These are phyloP conservation scores for Epirrhoe alternata DNA, from an alignment of 2,888 invertebrate species.

Conservation along the genomic window DNA sequence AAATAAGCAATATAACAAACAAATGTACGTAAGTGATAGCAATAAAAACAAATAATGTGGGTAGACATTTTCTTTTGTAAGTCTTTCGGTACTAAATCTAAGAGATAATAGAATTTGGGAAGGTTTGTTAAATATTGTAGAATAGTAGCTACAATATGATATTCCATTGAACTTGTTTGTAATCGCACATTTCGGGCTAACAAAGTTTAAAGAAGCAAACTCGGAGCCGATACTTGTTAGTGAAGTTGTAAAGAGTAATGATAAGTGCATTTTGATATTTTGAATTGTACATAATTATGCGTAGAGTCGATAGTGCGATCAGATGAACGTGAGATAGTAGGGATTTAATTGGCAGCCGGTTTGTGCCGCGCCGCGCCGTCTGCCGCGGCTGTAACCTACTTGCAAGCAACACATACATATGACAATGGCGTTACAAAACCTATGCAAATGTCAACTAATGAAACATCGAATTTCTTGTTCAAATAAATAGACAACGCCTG, in stretches of 20 bases:
- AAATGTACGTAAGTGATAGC: too few relatives aligned
- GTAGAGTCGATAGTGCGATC: conserved; percentile 25
- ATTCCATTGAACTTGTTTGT: too few relatives aligned
- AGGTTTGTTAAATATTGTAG: too few relatives aligned
- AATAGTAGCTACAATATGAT: too few relatives aligned
- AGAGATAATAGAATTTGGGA: too few relatives aligned
- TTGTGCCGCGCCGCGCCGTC: conserved; percentile 71
- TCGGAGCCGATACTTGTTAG: too few relatives aligned
- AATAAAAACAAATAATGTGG: too few relatives aligned
- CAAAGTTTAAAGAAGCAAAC: conserved; percentile 3
- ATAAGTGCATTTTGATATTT: conserved; percentile 9
- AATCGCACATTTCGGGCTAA: too few relatives aligned
- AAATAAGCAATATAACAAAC: too few relatives aligned
- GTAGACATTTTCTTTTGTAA: too few relatives aligned
- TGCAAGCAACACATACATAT: conserved; percentile 48
- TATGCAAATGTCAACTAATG: conserved; percentile 23
- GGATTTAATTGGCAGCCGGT: conserved; percentile 63
- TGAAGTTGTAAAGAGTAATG: background rate
- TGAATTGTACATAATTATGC: background rate
- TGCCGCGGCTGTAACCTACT: conserved; percentile 65
- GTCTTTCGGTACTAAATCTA: too few relatives aligned
- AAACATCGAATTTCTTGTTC: conserved; percentile 29
- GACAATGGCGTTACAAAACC: conserved; percentile 33
- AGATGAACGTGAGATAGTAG: conserved; percentile 32
- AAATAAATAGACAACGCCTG: conserved; percentile 41